Conservation (phyloP, 2,888 invertebrate genomes). For the Dusona sp. region DNA sequence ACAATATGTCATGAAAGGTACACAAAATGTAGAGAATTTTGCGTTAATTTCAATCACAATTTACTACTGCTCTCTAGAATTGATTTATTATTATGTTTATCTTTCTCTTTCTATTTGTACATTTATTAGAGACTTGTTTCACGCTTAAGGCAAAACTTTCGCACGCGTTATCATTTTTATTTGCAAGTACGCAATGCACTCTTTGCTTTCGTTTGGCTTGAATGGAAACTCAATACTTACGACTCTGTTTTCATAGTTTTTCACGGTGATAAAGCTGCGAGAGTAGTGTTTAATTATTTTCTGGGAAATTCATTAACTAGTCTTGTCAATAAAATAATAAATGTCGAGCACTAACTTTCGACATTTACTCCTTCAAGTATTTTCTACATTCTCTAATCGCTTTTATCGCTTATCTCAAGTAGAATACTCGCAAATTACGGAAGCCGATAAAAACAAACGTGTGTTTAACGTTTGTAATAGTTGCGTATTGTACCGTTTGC, state of each 20-base stretch:
- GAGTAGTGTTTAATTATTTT: slow-evolving; percentile 11
- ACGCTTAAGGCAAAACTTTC: slow-evolving; percentile 43
- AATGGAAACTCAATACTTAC: slow-evolving; percentile 5
- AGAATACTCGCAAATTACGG: slow-evolving; percentile 1
- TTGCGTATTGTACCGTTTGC: not conserved
- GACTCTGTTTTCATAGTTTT: slow-evolving; percentile 17
- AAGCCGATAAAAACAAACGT: slow-evolving; percentile 4
- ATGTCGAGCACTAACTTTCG: too few species aligned
- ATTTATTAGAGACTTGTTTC: slow-evolving; percentile 9
- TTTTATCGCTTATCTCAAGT: slow-evolving; percentile 19
- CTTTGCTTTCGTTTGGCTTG: slow-evolving; percentile 1
- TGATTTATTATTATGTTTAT: not conserved
- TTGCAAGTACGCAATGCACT: slow-evolving; percentile 31
- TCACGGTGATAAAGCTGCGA: not conserved
- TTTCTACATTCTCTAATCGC: slow-evolving; percentile 23
- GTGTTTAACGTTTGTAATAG: not conserved
- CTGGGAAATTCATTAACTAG: not conserved
- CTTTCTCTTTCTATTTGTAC: not conserved
- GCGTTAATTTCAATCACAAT: not conserved
- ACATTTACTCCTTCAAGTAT: not conserved
- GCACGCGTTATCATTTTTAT: slow-evolving; percentile 40
- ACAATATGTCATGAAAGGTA: slow-evolving; percentile 83
- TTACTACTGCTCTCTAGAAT: not conserved
- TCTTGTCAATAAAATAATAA: not conserved
- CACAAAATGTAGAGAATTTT: slow-evolving; percentile 71